A percentile compares a stretch with the other conserved stretches of the same genome.
Evolutionary conservation across 2,888 invertebrate species (phyloP).

Genomic region (Agonopterix subpropinquella): DNA sequence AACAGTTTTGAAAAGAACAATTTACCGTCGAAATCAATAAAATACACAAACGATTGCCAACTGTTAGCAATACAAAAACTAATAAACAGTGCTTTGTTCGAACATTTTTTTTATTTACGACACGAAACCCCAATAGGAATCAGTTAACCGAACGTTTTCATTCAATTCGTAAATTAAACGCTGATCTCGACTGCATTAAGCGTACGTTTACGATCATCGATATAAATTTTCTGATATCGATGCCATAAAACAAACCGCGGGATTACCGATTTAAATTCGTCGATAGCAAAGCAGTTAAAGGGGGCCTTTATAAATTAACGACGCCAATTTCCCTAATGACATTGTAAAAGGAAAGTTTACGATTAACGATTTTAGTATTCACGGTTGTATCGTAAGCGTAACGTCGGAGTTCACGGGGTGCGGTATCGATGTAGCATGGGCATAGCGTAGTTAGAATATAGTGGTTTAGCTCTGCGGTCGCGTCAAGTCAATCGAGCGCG

Average conservation of each 20-base stretch:
- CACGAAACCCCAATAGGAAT: conserved; percentile 17
- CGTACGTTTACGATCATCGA: conserved; percentile 43
- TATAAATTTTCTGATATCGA: conserved; percentile 56
- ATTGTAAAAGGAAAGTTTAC: conserved; percentile 71
- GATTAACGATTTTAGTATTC: conserved; percentile 44
- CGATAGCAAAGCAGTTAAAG: conserved; percentile 63
- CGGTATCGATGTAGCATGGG: neutral
- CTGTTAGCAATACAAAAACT: no score
- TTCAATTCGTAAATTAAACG: conserved; percentile 38
- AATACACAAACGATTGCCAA: no score
- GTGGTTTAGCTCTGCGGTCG: no score
- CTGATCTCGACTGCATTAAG: conserved; percentile 42
- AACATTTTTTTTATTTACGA: conserved; percentile 8
- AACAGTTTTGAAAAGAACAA: conserved; percentile 4
- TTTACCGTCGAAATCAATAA: no score
- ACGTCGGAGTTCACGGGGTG: neutral
- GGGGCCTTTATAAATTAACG: conserved; percentile 68
- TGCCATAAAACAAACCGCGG: conserved; percentile 67
- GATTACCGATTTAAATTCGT: conserved; percentile 68
- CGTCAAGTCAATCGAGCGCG: no score
- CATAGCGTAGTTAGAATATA: neutral
- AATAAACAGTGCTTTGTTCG: conserved; percentile 3
- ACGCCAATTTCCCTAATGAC: conserved; percentile 72
- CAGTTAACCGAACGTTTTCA: conserved; percentile 25
- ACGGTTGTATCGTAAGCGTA: conserved; percentile 35